Evolutionary conservation across 1,140 invertebrate genomes (phyloP), one percentile per base, ranked within the genome.

Genomic region (Drosophila ohnishii): DNA sequence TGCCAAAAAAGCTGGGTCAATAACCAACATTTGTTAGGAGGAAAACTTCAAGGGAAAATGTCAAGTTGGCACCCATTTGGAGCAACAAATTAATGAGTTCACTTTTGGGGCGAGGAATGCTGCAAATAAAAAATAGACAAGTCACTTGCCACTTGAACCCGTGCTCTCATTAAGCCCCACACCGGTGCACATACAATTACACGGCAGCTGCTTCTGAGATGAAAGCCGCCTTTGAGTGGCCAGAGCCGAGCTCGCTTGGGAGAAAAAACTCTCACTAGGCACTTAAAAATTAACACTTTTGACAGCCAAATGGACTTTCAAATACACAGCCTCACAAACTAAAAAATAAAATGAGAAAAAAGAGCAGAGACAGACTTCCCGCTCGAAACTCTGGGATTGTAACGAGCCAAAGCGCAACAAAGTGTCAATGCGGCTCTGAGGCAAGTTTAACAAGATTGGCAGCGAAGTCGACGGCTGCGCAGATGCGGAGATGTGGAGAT

Each of bases 251-350:
- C 25, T 56, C 30, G 59, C 25, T 62, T 35, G 57, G 53, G 55
- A 32, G 40, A 67, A 74, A 62, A 78, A 84, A 88, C 84, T 88
- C 84, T 88, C 84, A 89, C 84, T 88, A 88, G 80, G 77, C 85
- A 89, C 80, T 88, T 89, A 88, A 89, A 88, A 88, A 89, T 88
- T 88, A 89, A 88, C 84, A 81, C 84, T 88, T 88, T 84, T 89
- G 85, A 88, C 84, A 88, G 84, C 85, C 75, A 80, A 89, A 89
- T 81, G 85, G 85, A 89, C 84, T 89, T 88, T 88, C 85, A 88
- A 88, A 88, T 80, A 80, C 75, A 77, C 71, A 75, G 76, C 64
- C 48, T 75, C 45, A 64, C 32, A 42, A 44, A 48, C 25, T n/a
- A 30, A 48, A n/a, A 48, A 14, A 13, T 8, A 28, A 61, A 32